Conservation (phyloP, 2,888 invertebrate species). For the Zhuqinia jingwanae region DNA sequence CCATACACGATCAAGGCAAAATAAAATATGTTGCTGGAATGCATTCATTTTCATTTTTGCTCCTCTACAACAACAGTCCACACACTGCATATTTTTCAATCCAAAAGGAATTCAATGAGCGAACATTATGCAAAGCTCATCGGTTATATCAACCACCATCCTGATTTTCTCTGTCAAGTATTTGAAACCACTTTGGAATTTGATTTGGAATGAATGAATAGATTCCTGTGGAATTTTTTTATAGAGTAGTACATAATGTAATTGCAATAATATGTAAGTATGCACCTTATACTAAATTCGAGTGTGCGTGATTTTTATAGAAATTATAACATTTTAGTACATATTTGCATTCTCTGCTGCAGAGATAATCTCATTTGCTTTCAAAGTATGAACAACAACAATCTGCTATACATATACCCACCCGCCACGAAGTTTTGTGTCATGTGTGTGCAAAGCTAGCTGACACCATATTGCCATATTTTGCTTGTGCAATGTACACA, state of each 20-base stretch:
- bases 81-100: conserved; percentile 9
- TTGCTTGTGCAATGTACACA: conserved; percentile 41
- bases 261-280: too few species aligned
- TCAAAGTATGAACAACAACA: too few species aligned
- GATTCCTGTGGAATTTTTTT: not conserved
- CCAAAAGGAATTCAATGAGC: not conserved
- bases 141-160: not conserved
- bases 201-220: not conserved
- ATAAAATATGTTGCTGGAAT: conserved; percentile 8
- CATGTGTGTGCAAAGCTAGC: not conserved
- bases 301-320: too few species aligned
- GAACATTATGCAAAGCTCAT: too few species aligned
- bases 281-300: too few species aligned
- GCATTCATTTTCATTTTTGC: not conserved
- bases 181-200: conserved; percentile 4
- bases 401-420: too few species aligned
- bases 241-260: too few species aligned
- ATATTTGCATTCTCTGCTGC: too few species aligned
- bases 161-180: not conserved
- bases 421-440: not conserved
- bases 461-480: not conserved
- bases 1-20: not conserved
- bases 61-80: not conserved
- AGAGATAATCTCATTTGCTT: too few species aligned
- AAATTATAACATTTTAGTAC: too few species aligned